Percentiles rank a stretch among this genome's conserved stretches.
Conservation (phyloP, 2,113 vertebrate species). For the Lontra canadensis region DNA sequence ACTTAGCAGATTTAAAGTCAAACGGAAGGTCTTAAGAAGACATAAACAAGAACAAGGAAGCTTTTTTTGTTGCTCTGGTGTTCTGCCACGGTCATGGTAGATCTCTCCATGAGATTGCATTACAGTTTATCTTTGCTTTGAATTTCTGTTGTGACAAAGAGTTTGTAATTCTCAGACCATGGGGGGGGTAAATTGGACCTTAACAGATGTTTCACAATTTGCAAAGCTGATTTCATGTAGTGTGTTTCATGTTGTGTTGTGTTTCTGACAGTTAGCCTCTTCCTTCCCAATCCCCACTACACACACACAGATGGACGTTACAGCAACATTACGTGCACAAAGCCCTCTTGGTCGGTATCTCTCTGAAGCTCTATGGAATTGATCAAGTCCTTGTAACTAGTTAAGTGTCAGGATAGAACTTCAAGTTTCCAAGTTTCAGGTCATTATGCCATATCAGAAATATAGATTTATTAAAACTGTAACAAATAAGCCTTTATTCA, state of each 20-base stretch:
- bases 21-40: not conserved
- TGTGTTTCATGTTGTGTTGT: not conserved
- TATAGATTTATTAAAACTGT: not conserved
- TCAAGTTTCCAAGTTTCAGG: not conserved
- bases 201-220: not conserved
- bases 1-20: not conserved
- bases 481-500: not conserved
- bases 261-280: not conserved
- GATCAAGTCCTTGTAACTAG: not conserved
- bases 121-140: not conserved
- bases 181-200: not conserved
- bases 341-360: not conserved
- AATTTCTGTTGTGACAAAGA: not conserved
- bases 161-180: not conserved
- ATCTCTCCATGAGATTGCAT: not conserved
- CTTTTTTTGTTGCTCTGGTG: not conserved
- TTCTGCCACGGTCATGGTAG: not conserved
- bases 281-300: not conserved
- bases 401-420: not conserved
- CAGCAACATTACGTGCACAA: not conserved
- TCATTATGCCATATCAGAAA: not conserved
- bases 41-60: not conserved
- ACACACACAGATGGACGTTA: not conserved
- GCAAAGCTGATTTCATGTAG: not conserved
- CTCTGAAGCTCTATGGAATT: not conserved